phyloP scores from a whole-genome alignment of 2,888 invertebrate species.

The Trachelus stipa region DNA sequence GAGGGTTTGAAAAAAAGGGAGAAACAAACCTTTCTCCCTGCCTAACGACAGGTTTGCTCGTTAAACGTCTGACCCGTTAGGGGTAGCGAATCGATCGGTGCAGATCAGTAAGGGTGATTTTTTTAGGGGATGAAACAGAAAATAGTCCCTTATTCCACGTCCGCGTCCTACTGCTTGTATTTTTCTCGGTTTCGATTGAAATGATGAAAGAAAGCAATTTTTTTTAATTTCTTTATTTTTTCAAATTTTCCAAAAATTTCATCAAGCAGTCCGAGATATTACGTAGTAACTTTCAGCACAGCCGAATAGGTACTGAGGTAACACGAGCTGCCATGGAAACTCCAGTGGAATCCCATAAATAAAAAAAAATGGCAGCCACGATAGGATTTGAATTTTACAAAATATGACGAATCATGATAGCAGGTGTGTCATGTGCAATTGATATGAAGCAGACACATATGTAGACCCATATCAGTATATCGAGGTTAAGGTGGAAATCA shows the following conservation, averaged over 20 bases:
- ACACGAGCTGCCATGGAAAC: no score
- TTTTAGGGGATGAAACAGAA: background rate
- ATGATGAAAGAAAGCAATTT: background rate
- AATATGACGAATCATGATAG: slow-evolving; percentile 28
- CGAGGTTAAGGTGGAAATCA: slow-evolving; percentile 28
- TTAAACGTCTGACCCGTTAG: background rate
- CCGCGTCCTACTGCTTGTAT: no score
- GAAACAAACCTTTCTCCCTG: background rate
- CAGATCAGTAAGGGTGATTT: background rate
- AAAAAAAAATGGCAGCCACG: no score
- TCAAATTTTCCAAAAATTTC: background rate
- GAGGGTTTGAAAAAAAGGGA: background rate
- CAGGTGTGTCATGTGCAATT: slow-evolving; percentile 25
- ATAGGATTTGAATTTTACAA: background rate
- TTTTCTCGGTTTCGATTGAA: background rate
- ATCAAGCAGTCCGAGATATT: background rate
- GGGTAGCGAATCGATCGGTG: background rate
- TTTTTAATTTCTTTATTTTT: no score
- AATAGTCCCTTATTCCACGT: background rate
- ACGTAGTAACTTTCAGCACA: background rate
- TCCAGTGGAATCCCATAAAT: no score
- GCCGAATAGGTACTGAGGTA: no score
- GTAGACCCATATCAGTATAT: slow-evolving; percentile 30
- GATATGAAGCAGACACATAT: slow-evolving; percentile 27
- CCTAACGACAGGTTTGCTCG: background rate